phyloP scores from a whole-genome alignment of 2,888 invertebrate species.

The Zygaena filipendulae region DNA sequence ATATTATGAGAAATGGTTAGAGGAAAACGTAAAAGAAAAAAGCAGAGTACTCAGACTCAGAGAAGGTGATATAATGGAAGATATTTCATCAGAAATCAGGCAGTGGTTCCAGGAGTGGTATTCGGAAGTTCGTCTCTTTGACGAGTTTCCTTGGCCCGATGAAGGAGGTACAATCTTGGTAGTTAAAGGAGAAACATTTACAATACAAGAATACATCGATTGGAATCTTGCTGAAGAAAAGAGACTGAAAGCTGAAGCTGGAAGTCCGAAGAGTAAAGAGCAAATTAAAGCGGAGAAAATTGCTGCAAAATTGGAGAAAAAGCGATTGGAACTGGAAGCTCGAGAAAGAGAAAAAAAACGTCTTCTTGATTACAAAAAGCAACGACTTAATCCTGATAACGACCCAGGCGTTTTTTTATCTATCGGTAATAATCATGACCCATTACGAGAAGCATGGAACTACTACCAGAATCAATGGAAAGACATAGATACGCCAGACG shows the following conservation, averaged over 20 bases:
- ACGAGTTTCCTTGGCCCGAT: constrained; percentile 77
- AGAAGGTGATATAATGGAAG: constrained; percentile 74
- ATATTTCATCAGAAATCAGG: constrained; percentile 79
- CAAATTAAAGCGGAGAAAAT: constrained; percentile 53
- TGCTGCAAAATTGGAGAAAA: constrained; percentile 46
- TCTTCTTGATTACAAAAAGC: constrained; percentile 47
- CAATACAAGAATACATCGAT: constrained; percentile 67
- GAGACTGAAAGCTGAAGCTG: constrained; percentile 38
- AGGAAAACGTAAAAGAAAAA: constrained; percentile 57
- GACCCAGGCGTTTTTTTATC: constrained; percentile 49
- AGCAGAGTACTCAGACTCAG: constrained; percentile 54
- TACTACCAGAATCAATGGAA: constrained; percentile 45
- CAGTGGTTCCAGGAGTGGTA: constrained; percentile 80
- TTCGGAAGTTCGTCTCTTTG: constrained; percentile 66
- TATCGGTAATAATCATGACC: constrained; percentile 28
- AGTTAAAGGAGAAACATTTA: constrained; percentile 67
- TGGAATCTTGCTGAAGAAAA: constrained; percentile 41
- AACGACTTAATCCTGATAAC: constrained; percentile 52
- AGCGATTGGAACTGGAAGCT: constrained; percentile 36
- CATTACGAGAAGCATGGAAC: constrained; percentile 30
- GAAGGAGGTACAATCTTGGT: constrained; percentile 76
- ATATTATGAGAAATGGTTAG: constrained; percentile 49
- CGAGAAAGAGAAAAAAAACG: constrained; percentile 40
- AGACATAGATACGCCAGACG: constrained; percentile 40
- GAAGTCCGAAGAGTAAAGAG: constrained; percentile 42